Evolutionary conservation across 2,797 vertebrate species (phyloP), one percentile per base, ranked within the genome.

Genomic region (Pelobates cultripes): DNA sequence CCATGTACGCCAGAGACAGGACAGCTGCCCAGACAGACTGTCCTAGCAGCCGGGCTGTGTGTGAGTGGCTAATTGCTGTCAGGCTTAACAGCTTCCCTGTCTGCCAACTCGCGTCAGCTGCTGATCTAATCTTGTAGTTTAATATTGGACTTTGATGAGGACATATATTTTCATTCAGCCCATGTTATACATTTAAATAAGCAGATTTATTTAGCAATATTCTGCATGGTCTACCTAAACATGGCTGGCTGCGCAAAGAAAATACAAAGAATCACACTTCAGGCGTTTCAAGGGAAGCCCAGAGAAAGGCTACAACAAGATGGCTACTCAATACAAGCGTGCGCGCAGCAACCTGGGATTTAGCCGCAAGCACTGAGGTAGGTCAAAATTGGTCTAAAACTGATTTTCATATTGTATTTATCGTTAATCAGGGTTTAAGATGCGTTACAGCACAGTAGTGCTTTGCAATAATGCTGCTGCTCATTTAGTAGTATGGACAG

Each of bases 71-170:
- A 74, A 78, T 83, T 78, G 60, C 67, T 77, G 76, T 74, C 70
- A 63, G 75, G n/a, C 7, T 60, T 28, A 60, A 44, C 28, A 8
- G n/a, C 15, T 9, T n/a, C 44, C 40, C 71, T n/a, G 47, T 60
- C 76, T 83, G 81, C 81, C 81, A 83, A 74, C 28, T 41, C 7
- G 4, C 28, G 28, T 78, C 76, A 83, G 81, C 70, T 78, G 81
- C 40, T 64, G 17, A 47, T 44, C 28, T 44, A 53, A n/a, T 12
- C 72, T 51, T 68, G 75, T 75, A 67, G 13, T 28, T 28, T 15
- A 71, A 73, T 53, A 70, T 60, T 17, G 13, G 10, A 53, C 53
- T 61, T 61, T 15, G 57, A 40, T 12, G 28, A 44, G 76, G 40
- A 78, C 53, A 74, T 79, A 83, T 61, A 61, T 69, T 78, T 69